phyloP scores from a whole-genome alignment of 2,797 vertebrate genomes.

The Linurgus olivaceus region DNA sequence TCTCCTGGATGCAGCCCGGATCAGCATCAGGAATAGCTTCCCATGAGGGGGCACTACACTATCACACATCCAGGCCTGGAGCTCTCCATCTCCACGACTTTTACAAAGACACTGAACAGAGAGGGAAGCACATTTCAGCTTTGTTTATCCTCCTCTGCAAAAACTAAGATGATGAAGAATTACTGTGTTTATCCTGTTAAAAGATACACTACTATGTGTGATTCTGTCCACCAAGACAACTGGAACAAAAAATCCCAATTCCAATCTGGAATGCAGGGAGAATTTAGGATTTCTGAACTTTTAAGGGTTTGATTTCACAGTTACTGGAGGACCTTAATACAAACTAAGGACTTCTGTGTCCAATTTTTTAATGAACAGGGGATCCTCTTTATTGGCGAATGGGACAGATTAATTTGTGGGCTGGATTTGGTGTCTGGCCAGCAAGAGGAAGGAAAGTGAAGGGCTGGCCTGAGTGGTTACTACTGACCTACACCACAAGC shows the following conservation, averaged over 20 bases:
- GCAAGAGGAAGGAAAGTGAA: not conserved
- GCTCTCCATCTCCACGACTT: not conserved
- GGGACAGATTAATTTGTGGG: not conserved
- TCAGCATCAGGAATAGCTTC: not conserved
- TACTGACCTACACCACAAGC: not conserved
- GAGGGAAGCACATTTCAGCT: not conserved
- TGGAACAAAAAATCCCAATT: not conserved
- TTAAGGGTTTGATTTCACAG: not conserved
- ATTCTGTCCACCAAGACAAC: not conserved
- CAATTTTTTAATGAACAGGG: not conserved
- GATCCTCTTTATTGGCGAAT: not conserved
- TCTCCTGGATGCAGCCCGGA: not conserved
- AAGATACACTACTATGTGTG: not conserved
- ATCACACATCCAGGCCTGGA: not conserved
- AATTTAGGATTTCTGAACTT: not conserved
- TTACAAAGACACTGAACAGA: fast-evolving
- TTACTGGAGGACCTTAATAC: not conserved
- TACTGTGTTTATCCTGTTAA: not conserved
- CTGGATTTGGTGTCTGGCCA: not conserved
- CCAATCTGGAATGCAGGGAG: not conserved
- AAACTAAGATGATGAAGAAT: not conserved
- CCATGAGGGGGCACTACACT: constrained; percentile 11
- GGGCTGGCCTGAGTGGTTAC: not conserved
- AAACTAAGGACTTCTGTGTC: not conserved
- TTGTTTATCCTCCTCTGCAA: not conserved